These are phyloP conservation scores for Glaucopsyche alexis DNA, from an alignment of 2,888 invertebrate genomes.

Conservation along the genomic window DNA sequence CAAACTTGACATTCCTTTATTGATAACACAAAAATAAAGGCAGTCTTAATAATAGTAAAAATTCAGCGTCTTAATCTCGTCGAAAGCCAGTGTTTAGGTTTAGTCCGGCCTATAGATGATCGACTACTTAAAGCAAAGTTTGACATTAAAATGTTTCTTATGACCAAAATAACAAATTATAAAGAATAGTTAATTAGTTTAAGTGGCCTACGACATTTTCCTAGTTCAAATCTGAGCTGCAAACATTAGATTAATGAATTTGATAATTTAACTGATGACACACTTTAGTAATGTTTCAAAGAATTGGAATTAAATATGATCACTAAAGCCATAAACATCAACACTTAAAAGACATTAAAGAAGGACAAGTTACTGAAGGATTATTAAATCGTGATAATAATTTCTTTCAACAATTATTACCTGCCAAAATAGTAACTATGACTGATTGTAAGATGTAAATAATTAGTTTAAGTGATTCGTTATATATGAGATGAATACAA, in stretches of 20 bases:
- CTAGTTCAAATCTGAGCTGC: constrained; percentile 29
- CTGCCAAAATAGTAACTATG: constrained; percentile 76
- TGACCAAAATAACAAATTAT: constrained; percentile 26
- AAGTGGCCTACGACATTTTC: constrained; percentile 37
- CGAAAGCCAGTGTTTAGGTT: constrained; percentile 34
- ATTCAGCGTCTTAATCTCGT: constrained; percentile 18
- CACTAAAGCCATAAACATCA: not conserved
- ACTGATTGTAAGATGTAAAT: constrained; percentile 79
- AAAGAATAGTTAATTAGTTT: constrained; percentile 40
- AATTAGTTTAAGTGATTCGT: constrained; percentile 72
- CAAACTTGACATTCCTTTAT: not conserved
- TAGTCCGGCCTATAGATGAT: constrained; percentile 64
- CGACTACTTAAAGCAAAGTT: constrained; percentile 15
- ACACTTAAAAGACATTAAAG: not conserved
- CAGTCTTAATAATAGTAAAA: not conserved
- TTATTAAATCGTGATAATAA: constrained; percentile 35
- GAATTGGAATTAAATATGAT: not conserved
- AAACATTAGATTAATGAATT: constrained; percentile 25
- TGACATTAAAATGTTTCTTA: constrained; percentile 26
- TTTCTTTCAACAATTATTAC: constrained; percentile 52
- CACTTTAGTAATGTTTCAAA: constrained; percentile 15
- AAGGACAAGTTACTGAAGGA: constrained; percentile 12
- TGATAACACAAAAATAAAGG: not conserved
- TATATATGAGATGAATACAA: constrained; percentile 63
- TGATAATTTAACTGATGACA: constrained; percentile 13